Evolutionary conservation across 2,888 invertebrate species (phyloP).

Genomic region (Cordilura impudica): DNA sequence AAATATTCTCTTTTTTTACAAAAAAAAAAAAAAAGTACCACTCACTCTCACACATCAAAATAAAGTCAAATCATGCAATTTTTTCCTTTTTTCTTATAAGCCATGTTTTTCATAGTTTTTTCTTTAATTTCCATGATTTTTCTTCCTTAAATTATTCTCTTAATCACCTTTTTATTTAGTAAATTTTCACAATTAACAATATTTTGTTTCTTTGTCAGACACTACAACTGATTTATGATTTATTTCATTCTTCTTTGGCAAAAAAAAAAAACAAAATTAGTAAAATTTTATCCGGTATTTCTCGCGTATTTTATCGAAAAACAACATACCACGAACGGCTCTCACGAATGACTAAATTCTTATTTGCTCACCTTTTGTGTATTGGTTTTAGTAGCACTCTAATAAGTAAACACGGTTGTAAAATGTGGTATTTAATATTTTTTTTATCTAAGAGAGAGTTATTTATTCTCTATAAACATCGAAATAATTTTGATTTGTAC

Average conservation of each 20-base stretch:
- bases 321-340: constrained; percentile 51
- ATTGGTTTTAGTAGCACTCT: constrained; percentile 36
- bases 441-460: too few relatives aligned
- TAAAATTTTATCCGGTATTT: constrained; percentile 35
- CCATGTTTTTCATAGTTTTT: constrained; percentile 6
- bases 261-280: constrained; percentile 16
- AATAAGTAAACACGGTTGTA: neutral
- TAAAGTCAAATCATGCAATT: constrained; percentile 27
- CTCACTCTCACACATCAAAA: constrained; percentile 17
- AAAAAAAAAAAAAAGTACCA: neutral
- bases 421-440: too few relatives aligned
- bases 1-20: constrained; percentile 26
- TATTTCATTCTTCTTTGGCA: neutral
- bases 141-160: neutral
- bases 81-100: constrained; percentile 21
- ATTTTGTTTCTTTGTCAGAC: constrained; percentile 1
- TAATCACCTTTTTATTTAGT: constrained; percentile 37
- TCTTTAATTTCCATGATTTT: neutral
- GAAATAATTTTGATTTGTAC: too few relatives aligned
- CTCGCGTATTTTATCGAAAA: constrained; percentile 47
- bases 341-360: constrained; percentile 58
- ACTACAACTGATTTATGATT: constrained; percentile 14
- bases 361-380: constrained; percentile 47
- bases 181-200: constrained; percentile 12
- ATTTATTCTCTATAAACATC: too few relatives aligned